These are phyloP conservation scores for Seriola rivoliana DNA, from an alignment of 2,113 vertebrate species.

Conservation along the genomic window DNA sequence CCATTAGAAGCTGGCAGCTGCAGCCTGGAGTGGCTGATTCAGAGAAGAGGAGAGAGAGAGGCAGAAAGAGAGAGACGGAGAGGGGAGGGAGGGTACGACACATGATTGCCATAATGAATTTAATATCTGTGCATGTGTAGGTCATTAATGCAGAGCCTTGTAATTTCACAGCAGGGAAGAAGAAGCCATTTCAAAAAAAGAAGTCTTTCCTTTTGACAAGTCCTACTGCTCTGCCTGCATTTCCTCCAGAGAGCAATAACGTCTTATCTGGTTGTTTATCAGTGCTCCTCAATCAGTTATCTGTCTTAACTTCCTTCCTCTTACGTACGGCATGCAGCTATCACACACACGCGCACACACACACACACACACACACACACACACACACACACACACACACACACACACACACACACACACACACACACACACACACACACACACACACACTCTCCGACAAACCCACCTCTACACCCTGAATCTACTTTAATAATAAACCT, in stretches of 20 bases:
- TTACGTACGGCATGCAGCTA: background rate
- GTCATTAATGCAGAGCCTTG: conserved; percentile 71
- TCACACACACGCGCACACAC: conserved; percentile 1
- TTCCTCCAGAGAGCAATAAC: conserved; percentile 39
- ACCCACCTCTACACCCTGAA: background rate
- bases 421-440: background rate
- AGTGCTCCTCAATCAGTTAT: conserved; percentile 44
- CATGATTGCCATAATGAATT: conserved; percentile 77
- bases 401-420: conserved; percentile 6
- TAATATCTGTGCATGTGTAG: conserved; percentile 76
- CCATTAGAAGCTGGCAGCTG: conserved; percentile 81
- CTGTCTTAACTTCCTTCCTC: conserved; percentile 63
- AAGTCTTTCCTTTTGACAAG: conserved; percentile 25
- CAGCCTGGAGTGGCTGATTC: conserved; percentile 76
- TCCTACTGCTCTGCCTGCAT: conserved; percentile 32
- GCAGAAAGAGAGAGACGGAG: conserved; percentile 14
- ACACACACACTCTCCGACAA: background rate
- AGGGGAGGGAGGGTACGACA: conserved; percentile 47
- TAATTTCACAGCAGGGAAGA: conserved; percentile 68
- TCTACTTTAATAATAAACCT: background rate
- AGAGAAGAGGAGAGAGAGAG: conserved; percentile 56
- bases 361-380: background rate
- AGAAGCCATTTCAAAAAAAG: conserved; percentile 53
- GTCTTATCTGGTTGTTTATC: conserved; percentile 56
- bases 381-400: background rate